Percentiles rank a stretch among this genome's conserved stretches.
Conservation (phyloP, 1,140 invertebrate species). For the Zaprionus inermis region DNA sequence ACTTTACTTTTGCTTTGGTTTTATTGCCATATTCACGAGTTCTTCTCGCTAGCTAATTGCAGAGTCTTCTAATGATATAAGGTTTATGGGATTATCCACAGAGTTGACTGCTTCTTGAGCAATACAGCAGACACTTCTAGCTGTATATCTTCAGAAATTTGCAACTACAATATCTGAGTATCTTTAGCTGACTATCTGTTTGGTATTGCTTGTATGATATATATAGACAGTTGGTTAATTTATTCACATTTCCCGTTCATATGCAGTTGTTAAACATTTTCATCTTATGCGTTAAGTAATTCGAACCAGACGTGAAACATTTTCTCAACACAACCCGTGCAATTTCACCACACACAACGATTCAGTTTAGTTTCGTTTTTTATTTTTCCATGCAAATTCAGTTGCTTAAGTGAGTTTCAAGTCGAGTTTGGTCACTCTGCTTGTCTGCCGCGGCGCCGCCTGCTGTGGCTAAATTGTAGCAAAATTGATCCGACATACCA, state of each 20-base stretch:
- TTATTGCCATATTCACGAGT: conserved; percentile 4
- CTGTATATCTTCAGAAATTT: not conserved
- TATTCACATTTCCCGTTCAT: conserved; percentile 3
- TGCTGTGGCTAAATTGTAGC: conserved; percentile 54
- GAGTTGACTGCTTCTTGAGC: not conserved
- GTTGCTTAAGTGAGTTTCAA: conserved; percentile 67
- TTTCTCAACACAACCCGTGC: conserved; percentile 39
- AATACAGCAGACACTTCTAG: not conserved
- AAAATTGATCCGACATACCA: conserved; percentile 73
- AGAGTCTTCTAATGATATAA: not conserved
- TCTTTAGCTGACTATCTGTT: not conserved
- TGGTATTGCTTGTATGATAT: not conserved
- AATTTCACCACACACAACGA: conserved; percentile 37
- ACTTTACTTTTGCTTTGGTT: conserved; percentile 16
- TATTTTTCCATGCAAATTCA: conserved; percentile 51
- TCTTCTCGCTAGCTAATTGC: conserved; percentile 18
- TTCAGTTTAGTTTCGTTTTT: conserved; percentile 1
- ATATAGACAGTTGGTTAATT: not conserved
- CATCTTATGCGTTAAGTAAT: conserved; percentile 42
- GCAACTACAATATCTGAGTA: too few species aligned
- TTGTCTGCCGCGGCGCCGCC: conserved; percentile 20
- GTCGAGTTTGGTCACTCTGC: conserved; percentile 62
- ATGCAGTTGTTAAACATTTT: conserved; percentile 29
- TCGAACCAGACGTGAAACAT: conserved; percentile 24
- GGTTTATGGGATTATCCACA: not conserved